Evolutionary conservation across 2,113 vertebrate species (phyloP).

Genomic region (Stigmatopora argus): DNA sequence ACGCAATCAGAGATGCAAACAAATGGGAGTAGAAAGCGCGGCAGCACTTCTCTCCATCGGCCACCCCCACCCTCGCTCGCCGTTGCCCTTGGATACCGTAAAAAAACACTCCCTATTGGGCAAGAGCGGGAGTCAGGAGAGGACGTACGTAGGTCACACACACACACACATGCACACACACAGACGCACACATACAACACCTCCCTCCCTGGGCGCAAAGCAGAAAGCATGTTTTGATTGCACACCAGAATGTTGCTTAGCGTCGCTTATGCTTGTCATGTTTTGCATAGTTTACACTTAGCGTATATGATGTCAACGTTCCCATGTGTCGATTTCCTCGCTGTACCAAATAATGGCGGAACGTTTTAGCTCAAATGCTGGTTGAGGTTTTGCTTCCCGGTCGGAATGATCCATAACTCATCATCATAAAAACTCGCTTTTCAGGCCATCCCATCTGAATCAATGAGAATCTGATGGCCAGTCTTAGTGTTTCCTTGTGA

Average conservation of each 20-base stretch:
- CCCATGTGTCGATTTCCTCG: no score
- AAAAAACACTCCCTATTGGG: conserved; percentile 76
- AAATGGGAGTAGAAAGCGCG: conserved; percentile 53
- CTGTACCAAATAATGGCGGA: no score
- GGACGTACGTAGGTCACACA: conserved; percentile 62
- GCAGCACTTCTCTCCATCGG: conserved; percentile 59
- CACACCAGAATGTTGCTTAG: conserved; percentile 9
- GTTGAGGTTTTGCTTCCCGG: no score
- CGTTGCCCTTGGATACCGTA: conserved; percentile 70
- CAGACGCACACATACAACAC: conserved; percentile 19
- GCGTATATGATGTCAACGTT: no score
- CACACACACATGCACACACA: no score
- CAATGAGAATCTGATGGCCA: no score
- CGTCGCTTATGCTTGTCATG: background rate
- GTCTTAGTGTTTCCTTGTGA: no score
- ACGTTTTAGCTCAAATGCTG: no score
- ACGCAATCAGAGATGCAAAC: conserved; percentile 63
- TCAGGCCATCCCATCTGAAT: no score
- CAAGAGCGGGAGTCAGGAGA: conserved; percentile 69
- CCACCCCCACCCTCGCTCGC: conserved; percentile 58
- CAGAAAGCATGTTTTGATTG: conserved; percentile 29
- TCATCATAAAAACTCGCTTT: no score
- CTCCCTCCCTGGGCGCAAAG: conserved; percentile 22
- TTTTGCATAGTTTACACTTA: conserved; percentile 5
- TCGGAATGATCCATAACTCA: no score